A percentile compares a stretch with the other conserved stretches of the same genome.
Evolutionary conservation across 2,113 vertebrate species (phyloP).

Genomic region (Struthidea cinerea): DNA sequence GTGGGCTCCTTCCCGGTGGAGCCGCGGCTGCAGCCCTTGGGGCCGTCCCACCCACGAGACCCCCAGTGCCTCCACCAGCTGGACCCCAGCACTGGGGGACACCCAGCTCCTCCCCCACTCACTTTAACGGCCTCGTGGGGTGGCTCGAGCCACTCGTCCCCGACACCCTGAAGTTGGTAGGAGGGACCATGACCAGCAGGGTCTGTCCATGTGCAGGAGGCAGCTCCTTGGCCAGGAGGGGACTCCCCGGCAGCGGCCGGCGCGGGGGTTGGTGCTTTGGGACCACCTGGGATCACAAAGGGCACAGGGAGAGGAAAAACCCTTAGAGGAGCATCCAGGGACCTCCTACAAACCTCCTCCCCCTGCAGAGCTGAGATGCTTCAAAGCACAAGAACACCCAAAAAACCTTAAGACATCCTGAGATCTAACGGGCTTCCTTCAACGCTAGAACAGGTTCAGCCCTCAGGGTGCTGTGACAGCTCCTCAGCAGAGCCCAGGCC

Average conservation of each 20-base stretch:
- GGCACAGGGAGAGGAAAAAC: background rate
- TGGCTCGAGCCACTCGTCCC: conserved; percentile 57
- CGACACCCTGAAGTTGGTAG: conserved; percentile 54
- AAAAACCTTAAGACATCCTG: background rate
- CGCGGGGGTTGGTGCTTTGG: conserved; percentile 72
- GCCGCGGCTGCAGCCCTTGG: background rate
- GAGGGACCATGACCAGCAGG: conserved; percentile 85
- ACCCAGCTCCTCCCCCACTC: background rate
- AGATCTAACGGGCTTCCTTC: background rate
- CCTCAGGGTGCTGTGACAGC: background rate
- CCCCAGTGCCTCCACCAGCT: too few relatives aligned
- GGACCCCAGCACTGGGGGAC: background rate
- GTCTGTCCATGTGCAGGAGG: conserved; percentile 40
- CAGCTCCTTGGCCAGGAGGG: conserved; percentile 49
- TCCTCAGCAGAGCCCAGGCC: background rate
- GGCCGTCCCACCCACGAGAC: background rate
- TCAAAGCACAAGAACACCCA: background rate
- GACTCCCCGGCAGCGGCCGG: conserved; percentile 78
- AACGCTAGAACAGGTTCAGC: rapidly evolving
- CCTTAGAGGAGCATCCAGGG: background rate
- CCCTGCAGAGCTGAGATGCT: background rate
- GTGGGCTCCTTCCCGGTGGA: background rate
- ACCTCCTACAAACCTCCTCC: background rate
- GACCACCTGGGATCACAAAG: background rate
- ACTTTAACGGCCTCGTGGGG: conserved; percentile 73